Conservation (phyloP, 2,797 vertebrate genomes). For the Melanotaenia parkinsoni region DNA sequence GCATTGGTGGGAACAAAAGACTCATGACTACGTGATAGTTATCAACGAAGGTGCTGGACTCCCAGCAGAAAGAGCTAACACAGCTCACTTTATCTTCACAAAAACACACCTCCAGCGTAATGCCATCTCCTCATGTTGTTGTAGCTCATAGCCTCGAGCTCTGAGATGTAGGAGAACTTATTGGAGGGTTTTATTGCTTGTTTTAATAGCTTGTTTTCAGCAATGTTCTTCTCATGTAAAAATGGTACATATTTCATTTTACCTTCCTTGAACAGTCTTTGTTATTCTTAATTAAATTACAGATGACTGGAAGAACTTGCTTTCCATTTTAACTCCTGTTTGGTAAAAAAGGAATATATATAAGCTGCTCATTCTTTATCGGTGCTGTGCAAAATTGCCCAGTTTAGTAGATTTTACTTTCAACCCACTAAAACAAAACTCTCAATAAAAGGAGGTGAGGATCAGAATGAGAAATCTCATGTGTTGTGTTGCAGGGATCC, state of each 20-base stretch:
- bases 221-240: background rate
- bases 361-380: too few species aligned
- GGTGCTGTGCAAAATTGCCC: too few species aligned
- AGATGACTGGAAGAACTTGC: background rate
- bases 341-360: background rate
- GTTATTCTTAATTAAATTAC: background rate
- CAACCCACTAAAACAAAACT: background rate
- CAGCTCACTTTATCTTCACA: too few species aligned
- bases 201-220: too few species aligned
- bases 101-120: background rate
- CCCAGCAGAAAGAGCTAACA: too few species aligned
- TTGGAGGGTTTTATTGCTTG: background rate
- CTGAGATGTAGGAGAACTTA: background rate
- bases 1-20: too few species aligned
- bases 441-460: background rate
- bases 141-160: background rate
- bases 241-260: background rate
- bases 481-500: constrained; percentile 52
- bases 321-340: background rate
- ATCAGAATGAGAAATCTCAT: background rate
- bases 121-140: background rate
- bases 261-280: background rate
- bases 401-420: too few species aligned
- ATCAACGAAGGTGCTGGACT: too few species aligned
- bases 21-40: too few species aligned